Base-by-base conservation (phyloP, 2,888 invertebrate species). In the Nemapogon koenigi region DNA sequence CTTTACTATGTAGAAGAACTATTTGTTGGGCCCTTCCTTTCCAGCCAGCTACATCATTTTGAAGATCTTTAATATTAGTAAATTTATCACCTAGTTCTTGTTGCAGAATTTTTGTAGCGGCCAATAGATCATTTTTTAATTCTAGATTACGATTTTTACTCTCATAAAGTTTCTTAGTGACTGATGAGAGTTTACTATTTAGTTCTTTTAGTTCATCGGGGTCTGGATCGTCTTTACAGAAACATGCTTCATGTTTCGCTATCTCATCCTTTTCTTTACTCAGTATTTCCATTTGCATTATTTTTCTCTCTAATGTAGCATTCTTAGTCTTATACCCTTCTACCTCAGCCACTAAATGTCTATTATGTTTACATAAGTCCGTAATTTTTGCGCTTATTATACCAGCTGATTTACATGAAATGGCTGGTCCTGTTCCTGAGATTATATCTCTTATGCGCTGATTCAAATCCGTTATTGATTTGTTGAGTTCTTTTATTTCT, bases 1-100 rank as follows among this genome's bases (percentile, higher is more conserved):
- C 67, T 66, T 86, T 89, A 37, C 84, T 83, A 53, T 89, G 89
- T 33, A 91, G 61, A 10, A 84, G 63, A 1, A 84, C 59, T 41
- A 91, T 89, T 52, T 89, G 87, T 51, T 91, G 89, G 1, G 90
- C 88, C 44, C 91, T 78, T 0, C 91, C 91, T 45, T 89, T 84
- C 90, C 91, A 91, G 8, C 83, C 84, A 29, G 81, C 73, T 35
- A 82, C 64, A 42, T 81, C 76, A 47, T 79, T 79, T 35, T 81
- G 80, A 19, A 89, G 55, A 37, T 81, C 76, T 48, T 83, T 83
- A 7, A 89, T 72, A 49, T 84, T 84, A 2, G 82, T 84, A 27
- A 88, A 83, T 48, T 80, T 82, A 40, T 90, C 89, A 0, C 91
- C 91, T 11, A 89, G 72, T 66, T 92, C 91, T 56, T 87, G 87